Base-by-base conservation (phyloP, 2,797 vertebrate genomes). In the Microctenopoma lineatum region DNA sequence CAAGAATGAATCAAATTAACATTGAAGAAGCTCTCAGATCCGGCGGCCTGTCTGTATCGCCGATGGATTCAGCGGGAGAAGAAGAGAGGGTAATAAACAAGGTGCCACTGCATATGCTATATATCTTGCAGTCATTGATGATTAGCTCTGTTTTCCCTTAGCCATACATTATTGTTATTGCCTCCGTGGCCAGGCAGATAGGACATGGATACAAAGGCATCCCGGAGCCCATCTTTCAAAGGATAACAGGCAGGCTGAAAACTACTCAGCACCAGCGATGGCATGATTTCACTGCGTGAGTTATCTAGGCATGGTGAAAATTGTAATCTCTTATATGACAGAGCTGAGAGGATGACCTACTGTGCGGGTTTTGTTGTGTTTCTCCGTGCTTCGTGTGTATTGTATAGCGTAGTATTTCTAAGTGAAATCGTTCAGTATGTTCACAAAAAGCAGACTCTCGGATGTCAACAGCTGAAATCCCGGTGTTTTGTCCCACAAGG, bases 121-220 rank as follows among this genome's bases (percentile, higher is more conserved):
- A 94, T 94, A 94, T 94, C 94, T 94, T 89, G 86, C 87, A 93
- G 92, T 93, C 93, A 93, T 91, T 92, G 90, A 93, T 93, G 94
- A 95, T 95, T 94, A 94, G 92, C 92, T 92, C 91, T 91, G 89
- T 90, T 89, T 91, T 92, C 89, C 89, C 84, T 91, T 87, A 92
- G 92, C 92, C 88, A 93, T 95, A 94, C 92, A 94, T 95, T 95
- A 92, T 88, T 81, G 92, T 94, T 94, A 94, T 93, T 93, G 92
- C 93, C 87, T 89, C 86, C 79, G 76, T 79, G 86, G 90, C 86
- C 79, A 65, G 89, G 84, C 84, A 91, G 93, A 93, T 93, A 94
- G 92, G 84, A 86, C 92, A 86, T 72, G 90, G 91, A 92, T 92
- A 90, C 89, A 91, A 89, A 90, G 86, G 91, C 91, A 92, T 88